These are phyloP conservation scores for Xiphophorus hellerii DNA, from an alignment of 2,113 vertebrate species.

Conservation along the genomic window DNA sequence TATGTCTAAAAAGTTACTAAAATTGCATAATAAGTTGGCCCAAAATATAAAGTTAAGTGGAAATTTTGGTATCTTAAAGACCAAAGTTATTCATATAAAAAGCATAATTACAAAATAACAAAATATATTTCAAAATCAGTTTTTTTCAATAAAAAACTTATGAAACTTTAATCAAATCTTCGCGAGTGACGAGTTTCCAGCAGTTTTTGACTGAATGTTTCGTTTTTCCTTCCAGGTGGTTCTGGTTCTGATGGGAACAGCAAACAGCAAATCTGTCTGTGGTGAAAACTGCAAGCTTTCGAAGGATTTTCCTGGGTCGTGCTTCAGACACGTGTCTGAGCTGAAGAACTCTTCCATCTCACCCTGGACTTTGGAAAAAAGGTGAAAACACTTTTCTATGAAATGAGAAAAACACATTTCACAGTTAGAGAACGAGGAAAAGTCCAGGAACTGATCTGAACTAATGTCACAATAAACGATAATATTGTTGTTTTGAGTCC, in stretches of 20 bases:
- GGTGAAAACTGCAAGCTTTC: accelerated
- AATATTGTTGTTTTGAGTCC: too few species aligned
- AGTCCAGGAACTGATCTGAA: not conserved
- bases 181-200: not conserved
- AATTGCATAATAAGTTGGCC: too few species aligned
- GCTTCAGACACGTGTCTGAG: not conserved
- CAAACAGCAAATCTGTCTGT: accelerated
- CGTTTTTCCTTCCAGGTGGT: slow-evolving; percentile 11
- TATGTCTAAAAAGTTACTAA: too few species aligned
- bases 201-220: not conserved
- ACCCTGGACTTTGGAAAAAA: not conserved
- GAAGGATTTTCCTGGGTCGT: accelerated
- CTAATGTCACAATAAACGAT: not conserved
- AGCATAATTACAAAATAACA: too few species aligned
- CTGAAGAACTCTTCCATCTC: not conserved
- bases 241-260: not conserved
- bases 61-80: too few species aligned
- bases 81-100: too few species aligned
- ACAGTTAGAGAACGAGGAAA: not conserved
- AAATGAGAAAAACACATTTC: not conserved
- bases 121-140: too few species aligned
- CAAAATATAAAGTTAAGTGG: too few species aligned
- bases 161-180: too few species aligned
- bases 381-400: not conserved
- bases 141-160: too few species aligned